A percentile compares a stretch with the other conserved stretches of the same genome.
Evolutionary conservation across 2,888 invertebrate species (phyloP).

Genomic region (Cenopis cana): DNA sequence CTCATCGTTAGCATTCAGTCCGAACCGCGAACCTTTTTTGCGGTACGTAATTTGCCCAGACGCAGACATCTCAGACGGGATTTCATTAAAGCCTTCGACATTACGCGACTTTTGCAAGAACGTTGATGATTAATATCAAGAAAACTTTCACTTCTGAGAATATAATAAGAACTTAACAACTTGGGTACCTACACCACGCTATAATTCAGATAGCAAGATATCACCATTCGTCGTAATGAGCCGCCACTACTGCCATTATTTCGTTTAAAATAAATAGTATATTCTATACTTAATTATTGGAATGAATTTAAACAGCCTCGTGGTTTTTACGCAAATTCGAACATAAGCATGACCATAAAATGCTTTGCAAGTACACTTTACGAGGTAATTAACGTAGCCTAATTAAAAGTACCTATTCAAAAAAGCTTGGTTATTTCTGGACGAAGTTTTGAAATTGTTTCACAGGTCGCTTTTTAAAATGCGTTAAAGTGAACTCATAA

Average conservation of each 20-base stretch:
- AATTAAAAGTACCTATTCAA: conserved; percentile 57
- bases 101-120: conserved; percentile 38
- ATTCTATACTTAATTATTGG: not conserved
- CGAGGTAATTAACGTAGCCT: conserved; percentile 56
- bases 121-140: conserved; percentile 40
- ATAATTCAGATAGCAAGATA: conserved; percentile 31
- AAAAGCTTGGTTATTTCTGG: conserved; percentile 23
- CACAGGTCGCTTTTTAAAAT: conserved; percentile 9
- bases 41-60: conserved; percentile 25
- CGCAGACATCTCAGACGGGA: conserved; percentile 23
- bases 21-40: conserved; percentile 34
- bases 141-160: conserved; percentile 43
- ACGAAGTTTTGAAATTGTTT: conserved; percentile 4
- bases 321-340: conserved; percentile 16
- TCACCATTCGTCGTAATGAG: conserved; percentile 9
- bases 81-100: conserved; percentile 39
- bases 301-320: conserved; percentile 14
- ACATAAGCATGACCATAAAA: conserved; percentile 56
- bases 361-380: conserved; percentile 58
- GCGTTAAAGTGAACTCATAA: not conserved
- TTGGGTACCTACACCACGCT: conserved; percentile 18
- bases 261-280: conserved; percentile 10
- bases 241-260: conserved; percentile 7
- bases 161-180: conserved; percentile 36
- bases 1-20: conserved; percentile 34